Evolutionary conservation across 1,140 invertebrate species (phyloP), one percentile per base, ranked within the genome.

Genomic region (Thaumetopoea pityocampa): DNA sequence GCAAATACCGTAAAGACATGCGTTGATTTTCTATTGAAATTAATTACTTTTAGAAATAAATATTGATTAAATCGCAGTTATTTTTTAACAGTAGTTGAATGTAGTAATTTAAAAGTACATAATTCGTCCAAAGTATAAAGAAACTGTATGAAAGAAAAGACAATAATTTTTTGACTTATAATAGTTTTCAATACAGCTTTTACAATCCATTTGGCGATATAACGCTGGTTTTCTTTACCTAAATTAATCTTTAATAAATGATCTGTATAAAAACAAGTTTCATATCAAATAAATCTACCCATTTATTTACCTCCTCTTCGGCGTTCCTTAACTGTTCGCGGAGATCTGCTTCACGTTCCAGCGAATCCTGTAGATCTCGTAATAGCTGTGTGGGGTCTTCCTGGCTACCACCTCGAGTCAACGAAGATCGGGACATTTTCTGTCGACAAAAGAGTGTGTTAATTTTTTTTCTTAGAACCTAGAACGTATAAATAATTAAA

Each of bases 271-370:
- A 12, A 5, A 7, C 3, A 6, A 4, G 28, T 30, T 5, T 23
- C 19, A 34, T 1, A 27, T 15, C 15, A 40, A 28, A 41, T 20
- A 19, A 15, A 20, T 12, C 11, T 8, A n/a, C n/a, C n/a, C n/a
- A n/a, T n/a, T n/a, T 8, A 47, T 72, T 89, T 55, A 81, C 91
- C 88, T 98, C 95, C 82, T 96, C 94, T 83, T 97, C 95, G 14
- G 94, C 91, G 77, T 95, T 96, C 45, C 91, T 90, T 4, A 98
- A 74, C 74, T 98, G 95, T 76, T 98, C 95, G 48, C 94, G 89
- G 0, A 98, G 84, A 85, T 98, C 96, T 3, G 93, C 94, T 81
- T 98, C 96, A 15, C 96, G 79, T 85, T 98, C 96, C 28, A 96
- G 85, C 4, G 94, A 93, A 80, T 97, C 96, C 73, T 95, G 94